Base-by-base conservation (phyloP, 2,888 invertebrate genomes). In the Eueremaeus valkanovi region DNA sequence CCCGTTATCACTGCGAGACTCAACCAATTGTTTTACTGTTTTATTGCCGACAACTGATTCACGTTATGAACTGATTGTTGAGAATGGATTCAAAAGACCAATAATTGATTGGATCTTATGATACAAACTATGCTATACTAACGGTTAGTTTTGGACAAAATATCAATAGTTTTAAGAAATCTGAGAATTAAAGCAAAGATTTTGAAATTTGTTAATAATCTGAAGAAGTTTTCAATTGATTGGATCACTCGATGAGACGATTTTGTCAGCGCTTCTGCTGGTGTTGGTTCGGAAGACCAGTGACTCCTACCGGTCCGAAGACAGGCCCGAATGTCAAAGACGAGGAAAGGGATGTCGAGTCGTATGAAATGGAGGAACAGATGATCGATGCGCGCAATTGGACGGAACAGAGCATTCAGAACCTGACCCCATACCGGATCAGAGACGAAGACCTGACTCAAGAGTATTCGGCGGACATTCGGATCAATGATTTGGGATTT, bases 401-500 rank as follows among this genome's bases (percentile, higher is more conserved):
- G 51, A 6, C 16, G 42, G 1, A 8, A 21, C 16, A 51, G n/a
- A 8, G n/a, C n/a, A 21, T 21, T 2, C 5, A 51, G 8, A 51
- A 45, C 13, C 13, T 45, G 3, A 51, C 51, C 3, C 21, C 51
- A 3, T 21, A 51, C n/a, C n/a, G 6, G 51, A 93, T 18, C 95
- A 95, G 83, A 86, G 95, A 5, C 90, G 8, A 92, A 81, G 89
- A 90, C 24, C 88, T 89, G 16, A 87, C 90, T 3, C 86, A 91
- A 77, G 88, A 88, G 68, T 68, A 79, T 58, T 78, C 61, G 29
- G n/a, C 73, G 77, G 21, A 51, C 8, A 51, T 9, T 5, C 5
- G 51, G 51, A 6, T n/a, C 11, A 29, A 51, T n/a, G 51, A 51
- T 8, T n/a, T 51, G n/a, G 51, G 51, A 45, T 51, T n/a, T 51